Evolutionary conservation across 1,140 invertebrate species (phyloP), one percentile per base, ranked within the genome.

Genomic region (Tyrophagus putrescentiae): DNA sequence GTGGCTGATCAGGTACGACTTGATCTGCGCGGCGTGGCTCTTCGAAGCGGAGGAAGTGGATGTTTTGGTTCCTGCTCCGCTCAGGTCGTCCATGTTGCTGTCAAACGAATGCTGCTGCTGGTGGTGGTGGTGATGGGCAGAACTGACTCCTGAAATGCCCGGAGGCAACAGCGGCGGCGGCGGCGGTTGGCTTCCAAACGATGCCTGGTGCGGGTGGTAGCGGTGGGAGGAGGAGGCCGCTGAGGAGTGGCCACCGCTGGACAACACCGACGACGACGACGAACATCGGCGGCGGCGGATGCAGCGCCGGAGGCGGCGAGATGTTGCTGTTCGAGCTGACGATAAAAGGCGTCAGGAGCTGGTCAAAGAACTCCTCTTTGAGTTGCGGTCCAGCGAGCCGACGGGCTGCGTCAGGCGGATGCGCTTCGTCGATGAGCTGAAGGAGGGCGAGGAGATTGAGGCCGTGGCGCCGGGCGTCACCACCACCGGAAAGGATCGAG

Each of bases 1-100:
- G 58, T 77, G 76, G 50, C 72, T 72, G 7, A 75, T 69, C 62
- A 83, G 77, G 39, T 54, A 54, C 3, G 52, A 54, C 3, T 25
- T 13, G n/a, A 54, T 54, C 39, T 54, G 4, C 21, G 27, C 13
- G 13, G 52, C 32, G 3, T 54, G 52, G 27, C 13, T 13, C 39
- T 54, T 54, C 13, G 11, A 34, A 3, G 52, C n/a, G n/a, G 52
- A 13, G 39, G 1, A 13, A 1, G 25, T 3, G 21, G 52, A 54
- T 18, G 16, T 13, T 25, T 18, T 3, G 39, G 11, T n/a, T 52
- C 16, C 13, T 50, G 27, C 25, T n/a, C 45, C 13, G 9, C 31
- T 21, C 7, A 21, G 45, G 31, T 48, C 25, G 18, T 42, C 18
- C 18, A 42, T 21, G 25, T 42, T n/a, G 6, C 25, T 42, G 18